Conservation (phyloP, 2,113 vertebrate species). For the Hydropotes inermis region DNA sequence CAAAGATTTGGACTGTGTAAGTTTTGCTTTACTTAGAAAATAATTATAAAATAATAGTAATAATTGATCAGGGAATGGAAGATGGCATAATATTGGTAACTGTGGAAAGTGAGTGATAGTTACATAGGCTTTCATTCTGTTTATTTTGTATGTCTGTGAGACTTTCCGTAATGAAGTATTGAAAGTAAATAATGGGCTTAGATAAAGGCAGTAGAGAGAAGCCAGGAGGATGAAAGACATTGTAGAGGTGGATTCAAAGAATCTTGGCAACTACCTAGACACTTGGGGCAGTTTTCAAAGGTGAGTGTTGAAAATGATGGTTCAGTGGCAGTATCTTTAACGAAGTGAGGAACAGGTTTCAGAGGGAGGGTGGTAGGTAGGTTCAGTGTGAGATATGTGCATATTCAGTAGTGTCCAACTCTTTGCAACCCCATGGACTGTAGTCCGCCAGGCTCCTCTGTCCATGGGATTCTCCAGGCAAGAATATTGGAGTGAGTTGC, state of each 20-base stretch:
- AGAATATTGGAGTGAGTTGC: not conserved
- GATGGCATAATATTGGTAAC: not conserved
- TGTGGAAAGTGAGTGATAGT: not conserved
- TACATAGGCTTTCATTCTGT: not conserved
- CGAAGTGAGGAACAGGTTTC: not conserved
- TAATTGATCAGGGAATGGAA: not conserved
- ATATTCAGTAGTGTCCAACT: not conserved
- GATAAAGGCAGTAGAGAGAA: not conserved
- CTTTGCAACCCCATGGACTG: not conserved
- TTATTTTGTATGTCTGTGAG: not conserved
- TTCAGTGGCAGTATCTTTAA: not conserved
- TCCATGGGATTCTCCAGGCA: not conserved
- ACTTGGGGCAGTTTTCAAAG: not conserved
- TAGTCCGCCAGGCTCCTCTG: not conserved
- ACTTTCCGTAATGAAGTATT: not conserved
- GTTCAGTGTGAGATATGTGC: not conserved
- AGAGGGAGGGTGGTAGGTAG: not conserved
- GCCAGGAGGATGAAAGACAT: not conserved
- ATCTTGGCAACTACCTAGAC: not conserved
- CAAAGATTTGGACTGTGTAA: not conserved
- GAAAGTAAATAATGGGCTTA: not conserved
- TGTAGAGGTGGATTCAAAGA: not conserved
- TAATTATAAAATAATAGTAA: not conserved
- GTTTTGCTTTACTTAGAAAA: not conserved
- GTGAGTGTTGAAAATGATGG: not conserved